Evolutionary conservation across 2,888 invertebrate species (phyloP).

Genomic region (Cephus pygmeus): DNA sequence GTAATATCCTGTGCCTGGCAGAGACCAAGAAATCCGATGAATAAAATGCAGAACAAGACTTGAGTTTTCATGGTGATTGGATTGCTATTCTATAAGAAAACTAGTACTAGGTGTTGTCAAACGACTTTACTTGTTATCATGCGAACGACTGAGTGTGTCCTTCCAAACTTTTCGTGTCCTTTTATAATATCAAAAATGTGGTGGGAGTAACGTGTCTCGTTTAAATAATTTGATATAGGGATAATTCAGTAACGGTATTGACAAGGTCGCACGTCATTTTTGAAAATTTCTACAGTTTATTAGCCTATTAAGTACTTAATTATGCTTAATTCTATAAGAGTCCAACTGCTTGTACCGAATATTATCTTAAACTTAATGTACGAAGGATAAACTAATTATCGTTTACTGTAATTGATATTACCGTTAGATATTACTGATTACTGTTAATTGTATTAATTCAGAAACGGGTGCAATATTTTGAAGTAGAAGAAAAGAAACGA

Average conservation of each 20-base stretch:
- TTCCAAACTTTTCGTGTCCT: neutral
- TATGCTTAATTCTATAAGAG: too few relatives aligned
- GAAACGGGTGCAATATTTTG: too few relatives aligned
- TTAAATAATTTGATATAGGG: neutral
- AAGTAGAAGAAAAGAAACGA: too few relatives aligned
- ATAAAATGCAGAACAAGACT: slow-evolving; percentile 7
- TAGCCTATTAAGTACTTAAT: too few relatives aligned
- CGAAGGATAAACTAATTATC: too few relatives aligned
- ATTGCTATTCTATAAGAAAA: neutral
- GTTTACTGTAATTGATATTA: too few relatives aligned
- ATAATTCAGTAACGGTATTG: neutral
- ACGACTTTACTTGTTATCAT: neutral
- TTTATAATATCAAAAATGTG: neutral
- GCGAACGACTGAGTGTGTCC: neutral
- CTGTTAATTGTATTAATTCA: too few relatives aligned
- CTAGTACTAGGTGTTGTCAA: neutral
- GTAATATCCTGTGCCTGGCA: slow-evolving; percentile 29
- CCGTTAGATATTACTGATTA: too few relatives aligned
- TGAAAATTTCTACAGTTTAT: neutral
- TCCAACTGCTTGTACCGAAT: too few relatives aligned
- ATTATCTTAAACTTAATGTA: too few relatives aligned
- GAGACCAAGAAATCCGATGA: neutral
- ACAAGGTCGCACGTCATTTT: neutral
- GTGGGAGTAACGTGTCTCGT: neutral
- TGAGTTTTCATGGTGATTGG: slow-evolving; percentile 20